A percentile compares a stretch with the other conserved stretches of the same genome.
These are phyloP conservation scores for Poliocrania exsul DNA, from an alignment of 2,797 vertebrate genomes.

Conservation along the genomic window DNA sequence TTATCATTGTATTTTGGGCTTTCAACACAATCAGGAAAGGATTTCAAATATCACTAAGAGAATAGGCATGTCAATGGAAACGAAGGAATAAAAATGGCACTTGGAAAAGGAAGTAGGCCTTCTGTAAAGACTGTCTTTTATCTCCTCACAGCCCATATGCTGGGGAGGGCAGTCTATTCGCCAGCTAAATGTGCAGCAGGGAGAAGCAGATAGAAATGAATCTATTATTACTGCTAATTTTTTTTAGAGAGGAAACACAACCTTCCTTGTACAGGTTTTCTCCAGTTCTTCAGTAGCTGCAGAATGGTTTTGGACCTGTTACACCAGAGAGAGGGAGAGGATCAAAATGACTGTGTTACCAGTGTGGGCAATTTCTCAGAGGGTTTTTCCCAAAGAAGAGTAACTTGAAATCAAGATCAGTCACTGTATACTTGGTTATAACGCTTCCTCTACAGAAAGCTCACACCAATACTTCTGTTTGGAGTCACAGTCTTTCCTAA, in stretches of 20 bases:
- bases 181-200: neutral
- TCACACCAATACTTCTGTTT: neutral
- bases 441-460: neutral
- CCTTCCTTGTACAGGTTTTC: neutral
- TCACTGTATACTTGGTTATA: neutral
- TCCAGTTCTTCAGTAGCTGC: neutral
- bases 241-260: neutral
- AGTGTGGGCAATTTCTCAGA: neutral
- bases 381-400: neutral
- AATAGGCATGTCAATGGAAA: neutral
- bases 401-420: neutral
- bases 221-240: neutral
- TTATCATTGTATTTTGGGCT: neutral
- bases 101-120: neutral
- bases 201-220: neutral
- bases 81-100: neutral
- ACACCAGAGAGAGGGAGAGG: neutral
- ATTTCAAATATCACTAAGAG: neutral
- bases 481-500: neutral
- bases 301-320: neutral
- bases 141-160: neutral
- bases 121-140: neutral
- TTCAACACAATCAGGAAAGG: neutral
- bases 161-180: neutral
- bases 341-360: neutral